These are phyloP conservation scores for Drosophila lacertosa DNA, from an alignment of 1,140 invertebrate species.

Conservation along the genomic window DNA sequence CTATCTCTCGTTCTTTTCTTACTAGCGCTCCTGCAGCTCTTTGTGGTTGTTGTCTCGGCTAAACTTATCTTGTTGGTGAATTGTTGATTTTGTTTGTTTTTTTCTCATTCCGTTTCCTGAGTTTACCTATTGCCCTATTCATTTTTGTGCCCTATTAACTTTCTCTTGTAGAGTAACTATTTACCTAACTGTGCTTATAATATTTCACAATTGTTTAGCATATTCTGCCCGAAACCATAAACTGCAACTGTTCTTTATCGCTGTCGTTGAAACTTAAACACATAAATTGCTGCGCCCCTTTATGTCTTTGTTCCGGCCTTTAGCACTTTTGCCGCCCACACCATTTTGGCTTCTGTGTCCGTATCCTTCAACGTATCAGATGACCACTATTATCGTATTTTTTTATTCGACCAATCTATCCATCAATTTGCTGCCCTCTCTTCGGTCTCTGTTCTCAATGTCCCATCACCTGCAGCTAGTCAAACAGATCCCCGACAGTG, in stretches of 20 bases:
- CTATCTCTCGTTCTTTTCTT: too few relatives aligned
- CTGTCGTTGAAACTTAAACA: background rate
- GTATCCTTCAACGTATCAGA: too few relatives aligned
- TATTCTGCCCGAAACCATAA: background rate
- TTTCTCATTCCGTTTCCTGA: too few relatives aligned
- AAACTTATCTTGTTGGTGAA: too few relatives aligned
- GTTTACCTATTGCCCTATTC: too few relatives aligned
- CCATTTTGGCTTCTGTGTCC: background rate
- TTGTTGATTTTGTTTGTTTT: too few relatives aligned
- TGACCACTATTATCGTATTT: conserved; percentile 26
- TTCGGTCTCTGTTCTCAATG: conserved; percentile 27
- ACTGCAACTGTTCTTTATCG: background rate
- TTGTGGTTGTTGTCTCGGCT: too few relatives aligned
- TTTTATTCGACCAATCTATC: conserved; percentile 15
- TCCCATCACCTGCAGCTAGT: conserved; percentile 47
- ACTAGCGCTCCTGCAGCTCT: too few relatives aligned
- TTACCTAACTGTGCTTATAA: too few relatives aligned
- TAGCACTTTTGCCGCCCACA: background rate
- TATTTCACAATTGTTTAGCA: background rate
- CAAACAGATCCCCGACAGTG: conserved; percentile 15
- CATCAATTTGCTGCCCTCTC: background rate
- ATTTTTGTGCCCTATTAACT: too few relatives aligned
- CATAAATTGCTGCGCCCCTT: conserved; percentile 3
- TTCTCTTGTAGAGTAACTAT: too few relatives aligned
- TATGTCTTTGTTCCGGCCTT: conserved; percentile 1